Base-by-base conservation (phyloP, 2,797 vertebrate genomes). In the Sebastiscus albofasciatus region DNA sequence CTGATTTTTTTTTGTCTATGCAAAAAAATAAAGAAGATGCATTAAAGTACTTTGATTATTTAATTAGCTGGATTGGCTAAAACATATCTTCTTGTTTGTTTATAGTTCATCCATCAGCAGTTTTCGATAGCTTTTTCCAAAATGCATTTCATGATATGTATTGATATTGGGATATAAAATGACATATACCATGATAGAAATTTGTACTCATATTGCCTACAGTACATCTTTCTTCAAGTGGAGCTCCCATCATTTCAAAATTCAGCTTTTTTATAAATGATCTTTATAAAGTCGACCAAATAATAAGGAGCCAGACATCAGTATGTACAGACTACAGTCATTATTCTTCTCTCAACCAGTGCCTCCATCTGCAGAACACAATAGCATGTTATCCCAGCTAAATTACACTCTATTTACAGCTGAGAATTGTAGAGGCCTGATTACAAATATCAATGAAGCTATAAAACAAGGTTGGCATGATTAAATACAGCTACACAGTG, bases 371-470 rank as follows among this genome's bases (percentile, higher is more conserved):
- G 75, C 42, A 29, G 14, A 16, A 33, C 33, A 68, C 61, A 78
- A 75, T 22, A 22, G 26, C 64, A 27, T 14, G 22, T 52, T 52
- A 52, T 20, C 10, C 6, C 18, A 49, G 46, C 64, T 67, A 67
- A 72, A 80, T 83, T 72, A 79, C 54, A 69, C 55, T 67, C 31
- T 56, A 20, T 73, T 78, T 60, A 58, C 64, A 68, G 66, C 42
- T 33, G 22, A 79, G 27, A 34, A 16, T 34, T 34, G 66, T 14
- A 60, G 16, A 66, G 56, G 67, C 20, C 34, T 66, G 62, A 84
- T 82, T 77, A 61, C 34, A 83, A 77, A 80, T 52, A 16, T 10
- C 56, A 71, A 24, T 18, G 3, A 55, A 66, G 77, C 75, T 64
- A 67, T 67, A 27, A 72, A 76, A 79, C 68, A 78, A 74, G 58